A percentile compares a stretch with the other conserved stretches of the same genome.
phyloP scores from a whole-genome alignment of 2,113 vertebrate species.

The Phocoena phocoena region DNA sequence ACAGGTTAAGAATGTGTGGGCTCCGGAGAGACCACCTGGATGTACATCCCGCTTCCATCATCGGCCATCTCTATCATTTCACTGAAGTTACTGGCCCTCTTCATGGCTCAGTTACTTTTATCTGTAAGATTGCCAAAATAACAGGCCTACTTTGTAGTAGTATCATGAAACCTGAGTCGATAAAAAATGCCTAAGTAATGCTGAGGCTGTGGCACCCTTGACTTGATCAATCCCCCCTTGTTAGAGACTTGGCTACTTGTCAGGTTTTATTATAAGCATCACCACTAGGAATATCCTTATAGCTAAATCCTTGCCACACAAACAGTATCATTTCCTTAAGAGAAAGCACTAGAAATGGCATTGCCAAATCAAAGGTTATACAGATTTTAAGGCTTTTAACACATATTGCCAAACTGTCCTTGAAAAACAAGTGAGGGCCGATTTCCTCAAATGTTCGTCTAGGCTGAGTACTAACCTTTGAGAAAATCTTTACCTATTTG shows the following conservation, averaged over 20 bases:
- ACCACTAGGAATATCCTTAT: neutral
- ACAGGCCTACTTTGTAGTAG: neutral
- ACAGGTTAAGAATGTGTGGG: neutral
- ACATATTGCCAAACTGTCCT: neutral
- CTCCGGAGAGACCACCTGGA: neutral
- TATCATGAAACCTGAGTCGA: neutral
- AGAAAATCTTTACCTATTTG: neutral
- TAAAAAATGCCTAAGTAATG: neutral
- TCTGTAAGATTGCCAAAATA: neutral
- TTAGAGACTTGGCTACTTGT: neutral
- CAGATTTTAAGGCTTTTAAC: neutral
- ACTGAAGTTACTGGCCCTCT: neutral
- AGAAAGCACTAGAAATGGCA: conserved; percentile 8
- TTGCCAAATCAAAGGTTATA: neutral
- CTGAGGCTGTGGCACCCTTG: neutral
- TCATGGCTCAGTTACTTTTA: neutral
- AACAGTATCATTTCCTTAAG: neutral
- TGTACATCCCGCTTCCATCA: neutral
- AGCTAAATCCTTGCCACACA: neutral
- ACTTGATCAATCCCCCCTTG: neutral
- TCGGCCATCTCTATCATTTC: neutral
- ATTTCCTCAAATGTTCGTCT: neutral
- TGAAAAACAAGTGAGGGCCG: neutral
- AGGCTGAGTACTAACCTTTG: neutral
- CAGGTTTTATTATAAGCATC: neutral